Evolutionary conservation across 2,797 vertebrate genomes (phyloP), one percentile per base, ranked within the genome.

Genomic region (Alectoris magna): DNA sequence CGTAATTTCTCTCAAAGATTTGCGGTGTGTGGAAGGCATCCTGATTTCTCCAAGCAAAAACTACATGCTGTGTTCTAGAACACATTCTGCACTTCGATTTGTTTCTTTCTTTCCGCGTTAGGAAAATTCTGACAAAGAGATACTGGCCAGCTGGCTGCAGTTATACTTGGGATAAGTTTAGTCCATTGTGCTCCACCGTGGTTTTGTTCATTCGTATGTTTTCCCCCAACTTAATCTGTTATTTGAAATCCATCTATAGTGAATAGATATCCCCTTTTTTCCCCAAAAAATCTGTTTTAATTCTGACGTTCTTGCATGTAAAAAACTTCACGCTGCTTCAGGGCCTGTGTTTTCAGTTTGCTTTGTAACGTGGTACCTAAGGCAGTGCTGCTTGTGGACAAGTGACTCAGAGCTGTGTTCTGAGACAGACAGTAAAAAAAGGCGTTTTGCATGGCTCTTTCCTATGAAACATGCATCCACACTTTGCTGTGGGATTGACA

Each of bases 61-160:
- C 3, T 70, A 43, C 46, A 4, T 39, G 10, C 26, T 58, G 1
- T 27, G 14, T 29, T 90, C 34, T 56, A 62, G 36, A 49, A 36
- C 5, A 69, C 10, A n/a, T 68, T 83, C 79, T 63, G 8, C 48
- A 24, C 3, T 82, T 60, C 2, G 12, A 46, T 56, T 86, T 68
- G 8, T 67, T 63, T 84, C 27, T n/a, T 63, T 88, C 43, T 84
- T 90, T 82, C 21, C 5, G 17, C 27, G 14, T 76, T 73, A 44
- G 79, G 63, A 14, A 12, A 62, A 84, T 81, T 87, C 79, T 95
- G 72, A 91, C 75, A 84, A 72, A 2, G 22, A 96, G 69, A 68
- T 49, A 68, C 31, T 62, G 62, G 68, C 71, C 81, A 85, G 62
- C 44, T 91, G 67, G 66, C 84, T 26, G 5, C 24, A 94, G 34